These are phyloP conservation scores for Agrilus planipennis DNA, from an alignment of 1,140 invertebrate genomes.

Conservation along the genomic window DNA sequence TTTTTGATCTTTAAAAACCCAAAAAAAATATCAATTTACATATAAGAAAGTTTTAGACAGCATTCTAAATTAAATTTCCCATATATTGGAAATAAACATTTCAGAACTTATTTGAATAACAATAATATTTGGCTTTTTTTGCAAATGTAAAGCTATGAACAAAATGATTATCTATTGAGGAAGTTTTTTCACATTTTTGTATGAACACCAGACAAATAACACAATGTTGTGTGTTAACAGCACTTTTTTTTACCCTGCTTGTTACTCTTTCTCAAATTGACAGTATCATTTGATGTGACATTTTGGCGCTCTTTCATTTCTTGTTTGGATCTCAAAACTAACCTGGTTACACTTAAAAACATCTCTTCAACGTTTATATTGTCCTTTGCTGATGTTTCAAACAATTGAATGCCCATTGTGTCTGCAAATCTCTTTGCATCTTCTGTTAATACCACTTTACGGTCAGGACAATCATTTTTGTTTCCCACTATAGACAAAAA, in stretches of 20 bases:
- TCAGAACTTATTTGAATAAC: too few relatives aligned
- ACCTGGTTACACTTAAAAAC: conserved; percentile 57
- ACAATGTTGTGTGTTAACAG: too few relatives aligned
- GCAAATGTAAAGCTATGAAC: too few relatives aligned
- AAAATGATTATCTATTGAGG: too few relatives aligned
- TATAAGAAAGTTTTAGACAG: too few relatives aligned
- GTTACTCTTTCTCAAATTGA: conserved; percentile 41
- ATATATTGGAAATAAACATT: too few relatives aligned
- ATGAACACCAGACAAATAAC: too few relatives aligned
- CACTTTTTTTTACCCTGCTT: conserved; percentile 43
- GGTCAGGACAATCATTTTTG: conserved; percentile 95
- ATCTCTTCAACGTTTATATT: conserved; percentile 98
- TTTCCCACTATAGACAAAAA: conserved; percentile 76
- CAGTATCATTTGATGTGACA: conserved; percentile 41
- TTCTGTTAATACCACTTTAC: conserved; percentile 92
- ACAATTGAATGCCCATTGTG: conserved; percentile 93
- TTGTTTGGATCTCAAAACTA: conserved; percentile 46
- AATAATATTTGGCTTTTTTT: too few relatives aligned
- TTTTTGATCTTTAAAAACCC: too few relatives aligned
- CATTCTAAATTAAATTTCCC: too few relatives aligned
- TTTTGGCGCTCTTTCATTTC: conserved; percentile 48
- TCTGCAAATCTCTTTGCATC: conserved; percentile 95
- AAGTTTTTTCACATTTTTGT: too few relatives aligned
- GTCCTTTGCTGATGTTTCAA: conserved; percentile 98
- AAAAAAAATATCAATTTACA: too few relatives aligned